Percentiles rank a stretch among this genome's conserved stretches.
Evolutionary conservation across 1,140 invertebrate species (phyloP).

Genomic region (Heterodera schachtii): DNA sequence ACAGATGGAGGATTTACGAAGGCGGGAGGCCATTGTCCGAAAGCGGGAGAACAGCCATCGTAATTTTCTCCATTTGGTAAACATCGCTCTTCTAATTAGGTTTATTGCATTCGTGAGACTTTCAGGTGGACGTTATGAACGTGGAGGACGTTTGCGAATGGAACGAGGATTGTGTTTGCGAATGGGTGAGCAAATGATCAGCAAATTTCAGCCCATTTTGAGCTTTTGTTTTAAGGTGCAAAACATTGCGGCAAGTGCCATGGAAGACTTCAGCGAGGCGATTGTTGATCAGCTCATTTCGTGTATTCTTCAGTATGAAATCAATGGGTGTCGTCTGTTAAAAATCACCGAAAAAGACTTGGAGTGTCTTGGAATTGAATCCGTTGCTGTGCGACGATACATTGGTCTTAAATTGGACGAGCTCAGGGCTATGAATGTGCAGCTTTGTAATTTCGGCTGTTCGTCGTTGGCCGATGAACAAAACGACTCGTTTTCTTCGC

Average conservation of each 20-base stretch:
- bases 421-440: slow-evolving; percentile 29
- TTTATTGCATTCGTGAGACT: neutral
- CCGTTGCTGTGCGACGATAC: slow-evolving; percentile 43
- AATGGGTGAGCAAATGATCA: slow-evolving; percentile 33
- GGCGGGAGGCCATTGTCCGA: slow-evolving; percentile 43
- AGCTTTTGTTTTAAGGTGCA: neutral
- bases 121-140: slow-evolving; percentile 14
- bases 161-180: slow-evolving; percentile 50
- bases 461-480: slow-evolving; percentile 19
- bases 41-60: slow-evolving; percentile 52
- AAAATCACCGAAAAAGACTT: slow-evolving; percentile 57
- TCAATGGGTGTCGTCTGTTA: slow-evolving; percentile 51
- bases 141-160: slow-evolving; percentile 42
- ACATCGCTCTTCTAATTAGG: neutral
- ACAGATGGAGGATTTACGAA: slow-evolving; percentile 51
- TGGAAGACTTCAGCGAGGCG: slow-evolving; percentile 27
- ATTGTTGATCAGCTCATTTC: slow-evolving; percentile 47
- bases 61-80: slow-evolving; percentile 46
- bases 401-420: slow-evolving; percentile 45
- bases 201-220: slow-evolving; percentile 29
- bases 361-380: slow-evolving; percentile 51
- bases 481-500: slow-evolving; percentile 22
- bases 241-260: slow-evolving; percentile 27
- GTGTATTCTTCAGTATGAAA: slow-evolving; percentile 48
- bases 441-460: slow-evolving; percentile 22